Evolutionary conservation across 2,888 invertebrate genomes (phyloP), one percentile per base, ranked within the genome.

Genomic region (Tiliacea citrago): DNA sequence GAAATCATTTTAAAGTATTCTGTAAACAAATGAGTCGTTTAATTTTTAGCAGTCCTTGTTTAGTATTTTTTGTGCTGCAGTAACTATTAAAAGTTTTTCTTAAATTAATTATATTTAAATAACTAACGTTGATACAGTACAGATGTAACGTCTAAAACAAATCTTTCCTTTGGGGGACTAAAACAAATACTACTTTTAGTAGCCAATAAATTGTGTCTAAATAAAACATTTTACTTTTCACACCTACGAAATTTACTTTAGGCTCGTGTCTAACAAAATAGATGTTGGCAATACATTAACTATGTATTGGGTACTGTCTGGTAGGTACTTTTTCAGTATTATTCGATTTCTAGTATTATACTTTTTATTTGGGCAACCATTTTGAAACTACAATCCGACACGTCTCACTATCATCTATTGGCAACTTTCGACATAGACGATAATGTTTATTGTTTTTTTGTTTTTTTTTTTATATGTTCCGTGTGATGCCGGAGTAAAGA

Each of bases 281-380:
- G 77, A 87, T 82, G 87, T 65, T 71, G 66, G 73, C 39, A 68
- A 73, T 68, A 87, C 79, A 83, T 75, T 85, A 87, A 87, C 68
- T 82, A 85, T 85, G 79, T 85, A 85, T 87, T 58, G 70, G 68
- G 53, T 68, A 49, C 39, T 60, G 69, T 74, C 75, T 82, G 42
- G 60, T 57, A 45, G 35, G 66, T 66, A 66, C 24, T 57, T 18
- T 73, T 53, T 29, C 70, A 65, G 61, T 66, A 13, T 73, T 49
- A 74, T 75, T 75, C 51, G 29, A 60, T 68, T 79, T 73, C 2
- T 42, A 58, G 13, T 21, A 18, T 55, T 60, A 62, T 70, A 18
- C 57, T 60, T 70, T 51, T 71, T 73, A 35, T 83, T 68, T 73
- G 35, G 16, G 49, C 35, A 42, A 29, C 7, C n/a, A 45, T 45